Conservation (phyloP, 2,113 vertebrate species). For the Paramormyrops kingsleyae region DNA sequence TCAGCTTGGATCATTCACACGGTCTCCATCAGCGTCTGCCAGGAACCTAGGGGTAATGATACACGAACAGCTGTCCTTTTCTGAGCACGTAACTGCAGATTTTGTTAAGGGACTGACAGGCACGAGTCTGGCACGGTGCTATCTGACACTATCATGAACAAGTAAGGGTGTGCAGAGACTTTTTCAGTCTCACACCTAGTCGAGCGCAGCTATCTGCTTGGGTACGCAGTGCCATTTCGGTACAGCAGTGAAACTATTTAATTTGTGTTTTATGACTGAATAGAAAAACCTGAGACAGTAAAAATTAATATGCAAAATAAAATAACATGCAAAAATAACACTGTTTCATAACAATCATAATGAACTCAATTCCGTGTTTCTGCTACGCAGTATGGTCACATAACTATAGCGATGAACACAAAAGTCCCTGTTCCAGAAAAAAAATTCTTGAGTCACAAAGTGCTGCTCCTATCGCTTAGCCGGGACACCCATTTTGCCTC, state of each 20-base stretch:
- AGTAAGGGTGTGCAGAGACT: not conserved
- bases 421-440: not conserved
- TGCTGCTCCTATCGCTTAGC: not conserved
- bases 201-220: not conserved
- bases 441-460: not conserved
- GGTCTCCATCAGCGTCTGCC: not conserved
- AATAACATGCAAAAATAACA: too few species aligned
- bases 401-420: not conserved
- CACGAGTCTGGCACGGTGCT: not conserved
- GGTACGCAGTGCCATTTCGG: not conserved
- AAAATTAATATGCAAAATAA: too few species aligned
- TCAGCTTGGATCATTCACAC: not conserved
- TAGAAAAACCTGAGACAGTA: too few species aligned
- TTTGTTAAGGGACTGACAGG: not conserved
- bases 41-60: not conserved
- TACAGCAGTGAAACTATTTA: not conserved
- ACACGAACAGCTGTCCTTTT: not conserved
- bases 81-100: not conserved
- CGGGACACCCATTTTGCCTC: not conserved
- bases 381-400: not conserved
- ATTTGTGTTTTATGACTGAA: not conserved
- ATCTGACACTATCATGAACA: not conserved
- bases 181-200: not conserved
- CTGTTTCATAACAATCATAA: too few species aligned
- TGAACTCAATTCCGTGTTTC: too few species aligned